Evolutionary conservation across 2,113 vertebrate species (phyloP).

Genomic region (Cololabis saira): DNA sequence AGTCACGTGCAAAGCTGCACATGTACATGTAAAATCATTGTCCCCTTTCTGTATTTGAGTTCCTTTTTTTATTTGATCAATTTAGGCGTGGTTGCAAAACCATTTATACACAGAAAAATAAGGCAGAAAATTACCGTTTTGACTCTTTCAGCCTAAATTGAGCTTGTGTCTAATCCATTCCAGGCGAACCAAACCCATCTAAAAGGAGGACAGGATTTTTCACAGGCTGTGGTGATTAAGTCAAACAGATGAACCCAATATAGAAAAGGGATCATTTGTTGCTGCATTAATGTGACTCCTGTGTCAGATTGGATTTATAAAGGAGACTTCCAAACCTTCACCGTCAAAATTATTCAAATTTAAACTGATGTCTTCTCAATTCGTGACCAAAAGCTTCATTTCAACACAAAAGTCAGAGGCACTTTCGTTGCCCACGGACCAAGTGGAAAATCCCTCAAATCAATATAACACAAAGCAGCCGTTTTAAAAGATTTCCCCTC

Average conservation of each 20-base stretch:
- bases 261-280: slow-evolving; percentile 70
- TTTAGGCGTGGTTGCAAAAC: slow-evolving; percentile 11
- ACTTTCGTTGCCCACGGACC: slow-evolving; percentile 50
- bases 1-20: too few relatives aligned
- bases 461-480: slow-evolving; percentile 70
- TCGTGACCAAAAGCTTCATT: slow-evolving; percentile 63
- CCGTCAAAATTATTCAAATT: slow-evolving; percentile 75
- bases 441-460: slow-evolving; percentile 77
- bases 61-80: fast-evolving
- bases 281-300: slow-evolving; percentile 64
- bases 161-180: slow-evolving; percentile 73
- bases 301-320: slow-evolving; percentile 67
- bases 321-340: slow-evolving; percentile 61
- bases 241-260: slow-evolving; percentile 64
- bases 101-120: slow-evolving; percentile 28
- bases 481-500: slow-evolving; percentile 67
- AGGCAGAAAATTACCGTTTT: slow-evolving; percentile 60
- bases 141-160: slow-evolving; percentile 31
- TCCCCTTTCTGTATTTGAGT: neutral
- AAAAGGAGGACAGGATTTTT: slow-evolving; percentile 71
- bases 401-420: slow-evolving; percentile 64
- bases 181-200: slow-evolving; percentile 60
- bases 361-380: slow-evolving; percentile 62
- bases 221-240: slow-evolving; percentile 68
- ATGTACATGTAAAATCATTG: neutral